Conservation (phyloP, 1,140 invertebrate genomes). For the Achatina immaculata region DNA sequence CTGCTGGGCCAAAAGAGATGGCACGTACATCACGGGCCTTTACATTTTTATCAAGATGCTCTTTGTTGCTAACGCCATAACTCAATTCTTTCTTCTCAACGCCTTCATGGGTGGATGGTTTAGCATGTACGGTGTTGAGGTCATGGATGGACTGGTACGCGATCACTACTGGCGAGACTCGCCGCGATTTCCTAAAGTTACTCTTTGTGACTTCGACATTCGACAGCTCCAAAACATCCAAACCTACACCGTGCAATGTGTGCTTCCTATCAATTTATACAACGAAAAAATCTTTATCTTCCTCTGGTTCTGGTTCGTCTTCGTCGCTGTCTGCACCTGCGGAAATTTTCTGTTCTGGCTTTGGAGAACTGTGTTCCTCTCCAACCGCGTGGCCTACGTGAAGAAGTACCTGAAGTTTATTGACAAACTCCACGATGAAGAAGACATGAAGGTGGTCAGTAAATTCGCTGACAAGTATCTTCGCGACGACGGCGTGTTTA, state of each 20-base stretch:
- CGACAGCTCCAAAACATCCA: conserved; percentile 66
- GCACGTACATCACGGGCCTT: conserved; percentile 71
- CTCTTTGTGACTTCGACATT: conserved; percentile 73
- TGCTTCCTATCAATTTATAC: conserved; percentile 75
- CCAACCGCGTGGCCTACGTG: conserved; percentile 61
- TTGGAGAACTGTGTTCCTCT: conserved; percentile 58
- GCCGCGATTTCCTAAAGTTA: conserved; percentile 69
- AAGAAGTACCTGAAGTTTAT: conserved; percentile 67
- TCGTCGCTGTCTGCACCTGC: conserved; percentile 59
- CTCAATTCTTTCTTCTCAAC: conserved; percentile 73
- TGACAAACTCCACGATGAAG: conserved; percentile 53
- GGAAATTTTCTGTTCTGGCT: conserved; percentile 65
- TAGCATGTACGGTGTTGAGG: conserved; percentile 72
- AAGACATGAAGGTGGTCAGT: conserved; percentile 58
- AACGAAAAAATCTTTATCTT: conserved; percentile 74
- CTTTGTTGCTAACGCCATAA: conserved; percentile 72
- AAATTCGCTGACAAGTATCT: conserved; percentile 66
- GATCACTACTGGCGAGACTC: conserved; percentile 70
- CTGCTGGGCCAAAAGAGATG: conserved; percentile 71
- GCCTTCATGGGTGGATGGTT: conserved; percentile 73
- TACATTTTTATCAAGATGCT: conserved; percentile 73
- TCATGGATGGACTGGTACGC: conserved; percentile 68
- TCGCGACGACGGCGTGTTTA: conserved; percentile 67
- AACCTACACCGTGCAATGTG: conserved; percentile 72
- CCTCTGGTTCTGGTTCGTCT: conserved; percentile 69